Percentiles rank a stretch among this genome's conserved stretches.
Conservation (phyloP, 1,140 invertebrate genomes). For the Ceratina calcarata region DNA sequence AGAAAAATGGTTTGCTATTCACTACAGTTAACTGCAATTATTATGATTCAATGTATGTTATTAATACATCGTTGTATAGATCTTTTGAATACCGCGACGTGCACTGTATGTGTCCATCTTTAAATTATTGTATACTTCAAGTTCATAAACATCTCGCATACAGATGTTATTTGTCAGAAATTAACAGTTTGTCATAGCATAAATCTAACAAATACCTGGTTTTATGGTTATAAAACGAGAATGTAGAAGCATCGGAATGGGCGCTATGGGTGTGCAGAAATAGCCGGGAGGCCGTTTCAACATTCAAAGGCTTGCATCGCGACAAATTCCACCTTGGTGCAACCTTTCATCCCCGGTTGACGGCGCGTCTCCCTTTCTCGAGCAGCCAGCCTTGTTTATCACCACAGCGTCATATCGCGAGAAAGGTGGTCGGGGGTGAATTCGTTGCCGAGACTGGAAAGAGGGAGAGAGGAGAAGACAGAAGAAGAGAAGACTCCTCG, state of each 20-base stretch:
- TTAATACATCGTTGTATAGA: no score
- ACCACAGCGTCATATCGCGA: constrained; percentile 70
- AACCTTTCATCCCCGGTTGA: constrained; percentile 51
- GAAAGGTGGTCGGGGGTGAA: constrained; percentile 36
- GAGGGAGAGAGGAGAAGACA: constrained; percentile 46
- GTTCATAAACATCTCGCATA: no score
- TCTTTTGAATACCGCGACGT: no score
- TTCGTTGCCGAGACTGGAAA: constrained; percentile 66
- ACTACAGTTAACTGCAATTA: no score
- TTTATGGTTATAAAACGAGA: neutral
- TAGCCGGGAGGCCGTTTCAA: constrained; percentile 39
- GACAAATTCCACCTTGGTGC: constrained; percentile 48
- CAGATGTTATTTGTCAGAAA: no score
- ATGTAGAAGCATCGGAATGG: neutral
- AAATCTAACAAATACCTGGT: neutral
- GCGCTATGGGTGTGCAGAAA: constrained; percentile 32
- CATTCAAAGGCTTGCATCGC: constrained; percentile 47
- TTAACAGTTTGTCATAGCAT: neutral
- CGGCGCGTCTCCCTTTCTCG: constrained; percentile 37
- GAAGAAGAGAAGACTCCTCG: constrained; percentile 52
- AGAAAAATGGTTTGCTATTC: no score
- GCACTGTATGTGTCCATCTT: no score
- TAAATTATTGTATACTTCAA: no score
- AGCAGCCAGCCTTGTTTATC: constrained; percentile 71
- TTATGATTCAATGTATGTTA: no score